Conservation (phyloP, 2,113 vertebrate species). For the Lamprologus tigripictilis region DNA sequence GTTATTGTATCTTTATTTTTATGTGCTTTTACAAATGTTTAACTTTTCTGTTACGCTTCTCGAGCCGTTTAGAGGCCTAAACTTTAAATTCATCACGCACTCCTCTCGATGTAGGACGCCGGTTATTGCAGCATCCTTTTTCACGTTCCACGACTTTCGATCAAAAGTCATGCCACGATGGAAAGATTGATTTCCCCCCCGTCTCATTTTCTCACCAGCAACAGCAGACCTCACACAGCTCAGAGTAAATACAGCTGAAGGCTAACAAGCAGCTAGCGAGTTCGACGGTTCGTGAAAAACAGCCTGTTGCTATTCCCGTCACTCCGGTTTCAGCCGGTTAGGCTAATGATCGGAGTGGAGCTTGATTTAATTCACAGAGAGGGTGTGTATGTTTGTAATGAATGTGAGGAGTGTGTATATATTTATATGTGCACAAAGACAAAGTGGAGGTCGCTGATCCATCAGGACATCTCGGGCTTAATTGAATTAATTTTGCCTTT, state of each 20-base stretch:
- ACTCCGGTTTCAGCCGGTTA: not conserved
- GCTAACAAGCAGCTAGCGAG: not conserved
- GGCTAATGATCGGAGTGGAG: not conserved
- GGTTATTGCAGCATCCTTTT: not conserved
- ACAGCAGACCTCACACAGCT: not conserved
- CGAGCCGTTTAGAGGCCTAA: not conserved
- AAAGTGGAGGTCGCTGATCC: slow-evolving; percentile 18
- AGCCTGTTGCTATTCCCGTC: not conserved
- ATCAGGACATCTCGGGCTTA: not conserved
- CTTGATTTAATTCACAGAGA: not conserved
- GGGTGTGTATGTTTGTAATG: not conserved
- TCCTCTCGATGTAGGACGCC: not conserved
- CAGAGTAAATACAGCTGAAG: not conserved
- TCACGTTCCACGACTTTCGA: not conserved
- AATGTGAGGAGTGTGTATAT: not conserved
- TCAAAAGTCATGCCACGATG: not conserved
- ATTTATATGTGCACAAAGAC: not conserved
- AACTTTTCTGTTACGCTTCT: not conserved
- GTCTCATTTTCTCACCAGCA: not conserved
- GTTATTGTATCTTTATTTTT: not conserved
- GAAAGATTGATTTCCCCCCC: no score
- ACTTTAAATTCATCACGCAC: not conserved
- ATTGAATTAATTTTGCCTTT: slow-evolving; percentile 40
- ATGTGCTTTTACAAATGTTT: not conserved
- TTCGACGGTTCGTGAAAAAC: not conserved